These are phyloP conservation scores for Noctilio leporinus DNA, from an alignment of 2,113 vertebrate species.

Conservation along the genomic window DNA sequence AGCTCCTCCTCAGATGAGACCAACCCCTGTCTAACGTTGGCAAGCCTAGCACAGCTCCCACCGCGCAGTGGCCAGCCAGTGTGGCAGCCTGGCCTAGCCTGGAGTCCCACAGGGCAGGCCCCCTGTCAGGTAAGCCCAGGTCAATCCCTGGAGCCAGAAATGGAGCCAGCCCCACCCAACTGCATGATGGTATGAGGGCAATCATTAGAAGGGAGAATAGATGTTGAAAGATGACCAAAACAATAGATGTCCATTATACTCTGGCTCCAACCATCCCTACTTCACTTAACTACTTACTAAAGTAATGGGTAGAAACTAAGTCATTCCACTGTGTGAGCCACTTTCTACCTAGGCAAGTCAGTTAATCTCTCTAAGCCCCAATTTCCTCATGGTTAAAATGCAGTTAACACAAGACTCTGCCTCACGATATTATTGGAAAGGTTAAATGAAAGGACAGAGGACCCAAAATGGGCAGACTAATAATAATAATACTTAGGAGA, in stretches of 20 bases:
- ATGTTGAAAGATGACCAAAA: background rate
- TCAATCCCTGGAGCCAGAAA: background rate
- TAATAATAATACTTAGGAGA: background rate
- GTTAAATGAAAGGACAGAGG: background rate
- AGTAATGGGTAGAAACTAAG: background rate
- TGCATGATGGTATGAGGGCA: too few species aligned
- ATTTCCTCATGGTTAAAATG: background rate
- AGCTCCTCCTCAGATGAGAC: background rate
- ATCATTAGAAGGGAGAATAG: background rate
- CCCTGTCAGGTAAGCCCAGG: background rate
- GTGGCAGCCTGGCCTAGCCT: accelerated
- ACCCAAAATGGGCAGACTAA: background rate
- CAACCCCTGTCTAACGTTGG: background rate
- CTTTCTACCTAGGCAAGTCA: background rate
- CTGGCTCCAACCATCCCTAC: background rate
- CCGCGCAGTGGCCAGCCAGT: background rate
- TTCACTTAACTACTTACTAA: background rate
- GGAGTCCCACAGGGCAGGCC: background rate
- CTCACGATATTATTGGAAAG: background rate
- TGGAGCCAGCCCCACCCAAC: background rate
- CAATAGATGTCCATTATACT: background rate
- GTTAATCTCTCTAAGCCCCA: background rate
- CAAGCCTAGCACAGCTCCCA: background rate
- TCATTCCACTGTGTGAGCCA: background rate
- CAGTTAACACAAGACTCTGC: background rate